Base-by-base conservation (phyloP, 2,888 invertebrate species). In the Sclerodermus sp. region DNA sequence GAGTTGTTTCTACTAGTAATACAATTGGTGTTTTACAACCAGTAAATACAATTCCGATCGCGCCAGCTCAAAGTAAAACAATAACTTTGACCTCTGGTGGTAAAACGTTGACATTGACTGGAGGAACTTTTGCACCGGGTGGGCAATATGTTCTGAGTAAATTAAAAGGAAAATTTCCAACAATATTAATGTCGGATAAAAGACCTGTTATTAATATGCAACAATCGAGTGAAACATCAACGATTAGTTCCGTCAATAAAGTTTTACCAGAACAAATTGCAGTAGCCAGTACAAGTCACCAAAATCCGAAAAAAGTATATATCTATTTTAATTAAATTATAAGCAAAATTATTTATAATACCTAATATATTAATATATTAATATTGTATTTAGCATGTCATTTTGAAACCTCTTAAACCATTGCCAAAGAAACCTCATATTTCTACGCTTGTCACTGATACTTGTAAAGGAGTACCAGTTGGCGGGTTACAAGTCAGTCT, bases 371-470 rank as follows among this genome's bases (percentile, higher is more conserved):
- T 38, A 18, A 30, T 9, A 1, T 34, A 12, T 37, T 12, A 40
- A 40, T 43, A 31, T 29, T 45, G 23, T n/a, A 2, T 58, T 62
- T 30, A 42, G 5, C 29, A 42, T 4, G 12, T 39, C 14, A 3
- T 14, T 3, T 37, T 39, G 34, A 49, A 49, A 32, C 12, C 50
- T 2, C 5, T 47, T 6, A 57, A 52, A 45, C 10, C 5, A 38
- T 3, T 5, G 2, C 3, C 29, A 30, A 63, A 60, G 42, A 81
- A 82, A 40, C 82, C 85, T 0, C 83, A 87, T 1, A 81, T 92
- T 60, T 87, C 90, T 0, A 88, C 90, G 0, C 88, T 91, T 71
- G 87, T 91, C 0, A 74, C 90, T 53, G 91, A 92, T 62, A 88
- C 86, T 1, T 83, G 87, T 0, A 82, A 82, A 40, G 92, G 92